Base-by-base conservation (phyloP, 2,888 invertebrate species). In the Acronicta psi region DNA sequence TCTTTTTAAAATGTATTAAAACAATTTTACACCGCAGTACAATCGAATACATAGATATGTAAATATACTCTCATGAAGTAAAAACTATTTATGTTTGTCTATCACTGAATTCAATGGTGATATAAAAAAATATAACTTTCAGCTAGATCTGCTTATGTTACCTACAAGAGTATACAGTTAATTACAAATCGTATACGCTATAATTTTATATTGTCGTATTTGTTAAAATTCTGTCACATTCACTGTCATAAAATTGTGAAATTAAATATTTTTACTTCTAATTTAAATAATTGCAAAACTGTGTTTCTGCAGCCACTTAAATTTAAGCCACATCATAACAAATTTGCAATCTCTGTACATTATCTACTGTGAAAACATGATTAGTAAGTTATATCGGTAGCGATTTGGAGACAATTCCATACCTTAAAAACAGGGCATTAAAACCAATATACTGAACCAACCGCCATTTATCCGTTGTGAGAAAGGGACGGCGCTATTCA, bases 121-220 rank as follows among this genome's bases (percentile, higher is more conserved):
- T 54, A 41, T 63, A 64, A 49, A 60, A 75, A 69, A 69, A 69
- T 75, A 72, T 25, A 52, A 58, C 37, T 65, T 43, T 69, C 40
- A 45, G 41, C 42, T 55, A 63, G 46, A 58, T 59, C 56, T 58
- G 69, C 71, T 57, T 68, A 74, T 47, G 46, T 60, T 62, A 66
- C 40, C 57, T 72, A 77, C 38, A 54, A 37, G 40, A 69, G 78
- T 76, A 76, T 77, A 76, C 78, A 65, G 67, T 69, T 40, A 69
- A 73, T 76, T 75, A 65, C 78, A 58, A 71, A 77, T 76, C 76
- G 76, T 76, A 76, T 76, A 76, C 76, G 58, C 63, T 64, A 62
- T 76, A 41, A 66, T 75, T 67, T 67, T 34, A 70, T 76, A 75
- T 75, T 76, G 75, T 76, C 75, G 54, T 54, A 50, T 49, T 51